Evolutionary conservation across 2,797 vertebrate species (phyloP).

Genomic region (Halcyon chelicuti): DNA sequence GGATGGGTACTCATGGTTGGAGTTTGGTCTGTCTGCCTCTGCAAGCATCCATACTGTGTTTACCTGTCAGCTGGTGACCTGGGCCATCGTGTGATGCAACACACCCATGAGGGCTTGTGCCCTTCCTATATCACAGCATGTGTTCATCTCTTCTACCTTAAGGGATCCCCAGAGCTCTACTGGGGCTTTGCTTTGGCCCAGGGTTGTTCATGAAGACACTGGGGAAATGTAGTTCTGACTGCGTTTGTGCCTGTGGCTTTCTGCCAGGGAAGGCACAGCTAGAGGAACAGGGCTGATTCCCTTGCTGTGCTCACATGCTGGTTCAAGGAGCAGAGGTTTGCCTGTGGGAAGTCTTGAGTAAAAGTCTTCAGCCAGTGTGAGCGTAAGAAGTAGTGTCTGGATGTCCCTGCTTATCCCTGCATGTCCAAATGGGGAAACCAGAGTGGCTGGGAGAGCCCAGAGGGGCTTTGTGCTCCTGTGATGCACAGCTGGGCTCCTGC

Average conservation of each 20-base stretch:
- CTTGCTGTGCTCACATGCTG: not conserved
- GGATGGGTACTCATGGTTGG: accelerated
- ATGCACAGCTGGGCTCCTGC: not conserved
- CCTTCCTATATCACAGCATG: not conserved
- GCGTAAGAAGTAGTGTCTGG: not conserved
- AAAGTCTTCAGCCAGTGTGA: not conserved
- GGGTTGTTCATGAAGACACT: not conserved
- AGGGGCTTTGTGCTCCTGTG: not conserved
- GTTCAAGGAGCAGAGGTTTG: not conserved
- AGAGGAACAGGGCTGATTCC: not conserved
- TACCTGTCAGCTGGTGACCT: not conserved
- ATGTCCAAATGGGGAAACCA: not conserved
- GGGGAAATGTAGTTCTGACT: not conserved
- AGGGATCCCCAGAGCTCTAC: not conserved
- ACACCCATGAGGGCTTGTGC: not conserved
- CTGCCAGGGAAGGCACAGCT: not conserved
- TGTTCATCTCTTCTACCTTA: not conserved
- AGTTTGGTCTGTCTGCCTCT: not conserved
- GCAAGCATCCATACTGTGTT: not conserved
- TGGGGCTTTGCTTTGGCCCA: not conserved
- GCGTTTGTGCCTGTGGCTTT: not conserved
- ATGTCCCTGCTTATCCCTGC: not conserved
- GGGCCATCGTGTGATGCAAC: not conserved
- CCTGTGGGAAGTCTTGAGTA: not conserved
- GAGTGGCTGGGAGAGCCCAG: not conserved